Percentiles rank a stretch among this genome's conserved stretches.
Conservation (phyloP, 2,113 vertebrate genomes). For the Callipepla squamata region DNA sequence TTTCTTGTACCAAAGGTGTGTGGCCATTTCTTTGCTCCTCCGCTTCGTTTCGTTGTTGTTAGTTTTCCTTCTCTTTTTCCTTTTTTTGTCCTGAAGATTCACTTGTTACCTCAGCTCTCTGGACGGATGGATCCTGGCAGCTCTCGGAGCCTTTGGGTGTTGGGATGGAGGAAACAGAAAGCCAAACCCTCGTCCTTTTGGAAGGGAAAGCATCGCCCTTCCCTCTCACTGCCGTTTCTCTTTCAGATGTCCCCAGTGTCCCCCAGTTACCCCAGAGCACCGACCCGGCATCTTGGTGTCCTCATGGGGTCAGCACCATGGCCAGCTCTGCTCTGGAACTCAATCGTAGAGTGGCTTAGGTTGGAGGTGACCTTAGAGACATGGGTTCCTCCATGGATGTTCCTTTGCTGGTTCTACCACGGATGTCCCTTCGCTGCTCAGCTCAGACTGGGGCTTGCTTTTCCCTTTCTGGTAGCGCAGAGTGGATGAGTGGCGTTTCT, state of each 20-base stretch:
- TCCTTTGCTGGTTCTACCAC: not conserved
- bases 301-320: accelerated
- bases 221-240: not conserved
- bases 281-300: not conserved
- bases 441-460: accelerated
- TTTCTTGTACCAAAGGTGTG: slow-evolving; percentile 94
- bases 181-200: not conserved
- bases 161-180: slow-evolving; percentile 34
- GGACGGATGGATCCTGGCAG: slow-evolving; percentile 13
- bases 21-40: slow-evolving; percentile 69
- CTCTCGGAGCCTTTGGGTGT: slow-evolving; percentile 49
- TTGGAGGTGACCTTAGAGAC: not conserved
- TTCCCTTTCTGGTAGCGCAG: not conserved
- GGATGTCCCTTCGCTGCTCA: not conserved
- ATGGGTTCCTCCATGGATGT: accelerated
- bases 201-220: not conserved
- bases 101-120: slow-evolving; percentile 58
- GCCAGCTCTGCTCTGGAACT: not conserved
- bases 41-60: not conserved
- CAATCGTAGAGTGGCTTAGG: not conserved
- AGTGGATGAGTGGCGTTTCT: not conserved
- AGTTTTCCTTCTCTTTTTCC: no score
- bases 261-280: not conserved
- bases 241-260: not conserved
- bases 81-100: slow-evolving; percentile 42